These are phyloP conservation scores for Pluvialis apricaria DNA, from an alignment of 2,113 vertebrate genomes.

Conservation along the genomic window DNA sequence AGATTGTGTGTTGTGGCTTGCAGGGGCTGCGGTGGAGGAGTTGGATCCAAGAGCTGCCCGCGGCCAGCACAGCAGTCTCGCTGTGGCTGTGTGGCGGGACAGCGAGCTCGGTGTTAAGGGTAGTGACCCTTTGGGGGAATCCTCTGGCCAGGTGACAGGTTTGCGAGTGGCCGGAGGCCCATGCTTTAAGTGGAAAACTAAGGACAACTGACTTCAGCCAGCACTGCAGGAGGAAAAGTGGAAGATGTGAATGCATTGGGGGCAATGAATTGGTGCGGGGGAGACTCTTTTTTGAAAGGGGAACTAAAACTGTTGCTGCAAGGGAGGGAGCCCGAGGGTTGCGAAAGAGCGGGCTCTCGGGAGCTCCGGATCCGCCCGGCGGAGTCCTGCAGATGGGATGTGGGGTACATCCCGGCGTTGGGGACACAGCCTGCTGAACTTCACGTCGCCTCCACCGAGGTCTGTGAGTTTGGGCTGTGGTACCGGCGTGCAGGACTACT, in stretches of 20 bases:
- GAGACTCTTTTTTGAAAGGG: not conserved
- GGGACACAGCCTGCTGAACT: not conserved
- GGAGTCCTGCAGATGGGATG: not conserved
- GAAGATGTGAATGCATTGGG: not conserved
- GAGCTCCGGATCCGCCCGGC: not conserved
- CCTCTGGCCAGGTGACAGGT: not conserved
- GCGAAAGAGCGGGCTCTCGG: not conserved
- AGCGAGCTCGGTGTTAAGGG: not conserved
- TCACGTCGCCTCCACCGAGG: rapidly evolving
- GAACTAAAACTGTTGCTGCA: not conserved
- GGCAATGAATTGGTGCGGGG: not conserved
- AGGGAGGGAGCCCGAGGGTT: not conserved
- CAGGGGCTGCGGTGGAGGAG: not conserved
- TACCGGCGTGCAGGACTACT: not conserved
- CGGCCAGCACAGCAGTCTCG: rapidly evolving
- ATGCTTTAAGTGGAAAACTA: not conserved
- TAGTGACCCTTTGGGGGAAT: not conserved
- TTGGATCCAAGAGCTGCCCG: not conserved
- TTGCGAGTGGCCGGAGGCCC: not conserved
- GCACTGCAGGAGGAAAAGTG: not conserved
- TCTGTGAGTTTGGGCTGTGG: not conserved
- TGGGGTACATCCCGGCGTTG: not conserved
- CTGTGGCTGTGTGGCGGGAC: not conserved
- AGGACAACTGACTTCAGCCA: not conserved
- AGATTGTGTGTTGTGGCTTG: not conserved